phyloP scores from a whole-genome alignment of 92 coral and sea anemone species.

The Parazoanthus atlanticus region DNA sequence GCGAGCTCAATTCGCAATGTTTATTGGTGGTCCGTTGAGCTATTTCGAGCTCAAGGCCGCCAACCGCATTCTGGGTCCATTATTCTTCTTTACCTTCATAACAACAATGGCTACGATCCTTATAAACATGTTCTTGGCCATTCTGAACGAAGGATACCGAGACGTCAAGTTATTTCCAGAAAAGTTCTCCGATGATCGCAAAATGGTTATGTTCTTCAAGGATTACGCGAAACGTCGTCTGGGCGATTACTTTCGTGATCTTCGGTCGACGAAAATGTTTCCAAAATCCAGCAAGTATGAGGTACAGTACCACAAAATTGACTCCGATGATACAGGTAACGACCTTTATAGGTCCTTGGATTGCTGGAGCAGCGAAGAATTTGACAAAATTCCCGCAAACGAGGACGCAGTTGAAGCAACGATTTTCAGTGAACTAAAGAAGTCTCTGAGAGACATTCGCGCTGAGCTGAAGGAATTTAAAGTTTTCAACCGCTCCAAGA shows the following conservation, averaged over 20 bases:
- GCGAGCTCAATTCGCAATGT: conserved; percentile 90
- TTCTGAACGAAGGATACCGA: conserved; percentile 86
- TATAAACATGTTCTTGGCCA: conserved; percentile 93
- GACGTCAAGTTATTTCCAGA: conserved; percentile 71
- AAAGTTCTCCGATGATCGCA: conserved; percentile 64
- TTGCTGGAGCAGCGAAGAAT: conserved; percentile 22
- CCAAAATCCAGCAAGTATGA: conserved; percentile 69
- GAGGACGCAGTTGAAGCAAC: conserved; percentile 48
- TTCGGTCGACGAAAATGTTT: conserved; percentile 61
- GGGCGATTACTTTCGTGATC: conserved; percentile 42
- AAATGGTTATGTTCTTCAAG: conserved; percentile 74
- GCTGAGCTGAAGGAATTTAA: conserved; percentile 10
- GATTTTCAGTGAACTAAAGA: conserved; percentile 55
- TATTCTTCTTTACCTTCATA: conserved; percentile 90
- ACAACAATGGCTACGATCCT: conserved; percentile 81
- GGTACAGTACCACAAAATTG: conserved; percentile 36
- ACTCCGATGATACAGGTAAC: conserved; percentile 29
- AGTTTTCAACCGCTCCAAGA: conserved; percentile 43
- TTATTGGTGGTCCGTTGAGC: conserved; percentile 83
- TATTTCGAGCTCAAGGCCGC: conserved; percentile 70
- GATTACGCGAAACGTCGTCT: conserved; percentile 70
- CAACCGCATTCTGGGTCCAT: conserved; percentile 71
- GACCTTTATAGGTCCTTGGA: conserved; percentile 63
- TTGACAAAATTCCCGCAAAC: conserved; percentile 10
- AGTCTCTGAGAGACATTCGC: conserved; percentile 54